These are phyloP conservation scores for Otus sunia DNA, from an alignment of 2,113 vertebrate genomes.

Conservation along the genomic window DNA sequence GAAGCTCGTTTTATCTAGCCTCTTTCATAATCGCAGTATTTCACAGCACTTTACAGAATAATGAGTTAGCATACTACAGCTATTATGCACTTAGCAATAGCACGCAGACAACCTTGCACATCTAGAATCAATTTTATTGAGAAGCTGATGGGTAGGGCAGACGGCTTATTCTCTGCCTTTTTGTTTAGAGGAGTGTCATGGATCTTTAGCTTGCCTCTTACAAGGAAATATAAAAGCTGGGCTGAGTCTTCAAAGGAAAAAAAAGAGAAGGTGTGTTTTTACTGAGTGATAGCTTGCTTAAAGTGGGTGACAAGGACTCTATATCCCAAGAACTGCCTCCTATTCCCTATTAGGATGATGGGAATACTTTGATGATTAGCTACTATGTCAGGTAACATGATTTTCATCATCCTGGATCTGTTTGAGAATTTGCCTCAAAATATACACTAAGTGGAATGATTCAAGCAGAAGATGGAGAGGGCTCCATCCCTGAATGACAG, in stretches of 20 bases:
- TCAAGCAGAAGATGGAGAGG: background rate
- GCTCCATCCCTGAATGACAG: background rate
- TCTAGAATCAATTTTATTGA: constrained; percentile 36
- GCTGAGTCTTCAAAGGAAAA: background rate
- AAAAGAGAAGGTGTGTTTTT: background rate
- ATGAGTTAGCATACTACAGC: constrained; percentile 25
- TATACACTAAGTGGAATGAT: background rate
- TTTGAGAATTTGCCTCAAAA: background rate
- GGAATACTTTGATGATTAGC: background rate
- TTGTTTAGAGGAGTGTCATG: background rate
- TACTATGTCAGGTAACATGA: background rate
- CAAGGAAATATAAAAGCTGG: background rate
- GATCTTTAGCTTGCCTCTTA: background rate
- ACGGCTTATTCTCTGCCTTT: constrained; percentile 1
- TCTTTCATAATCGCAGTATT: background rate
- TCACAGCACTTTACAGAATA: constrained; percentile 42
- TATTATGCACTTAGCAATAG: constrained; percentile 41
- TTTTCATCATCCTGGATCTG: background rate
- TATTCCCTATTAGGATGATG: background rate
- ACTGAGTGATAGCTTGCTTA: background rate
- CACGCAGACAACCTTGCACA: background rate
- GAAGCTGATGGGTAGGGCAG: background rate
- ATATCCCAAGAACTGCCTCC: background rate
- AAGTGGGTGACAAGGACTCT: background rate
- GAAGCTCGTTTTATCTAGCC: constrained; percentile 18